Base-by-base conservation (phyloP, 2,888 invertebrate genomes). In the Apodemia duryi region DNA sequence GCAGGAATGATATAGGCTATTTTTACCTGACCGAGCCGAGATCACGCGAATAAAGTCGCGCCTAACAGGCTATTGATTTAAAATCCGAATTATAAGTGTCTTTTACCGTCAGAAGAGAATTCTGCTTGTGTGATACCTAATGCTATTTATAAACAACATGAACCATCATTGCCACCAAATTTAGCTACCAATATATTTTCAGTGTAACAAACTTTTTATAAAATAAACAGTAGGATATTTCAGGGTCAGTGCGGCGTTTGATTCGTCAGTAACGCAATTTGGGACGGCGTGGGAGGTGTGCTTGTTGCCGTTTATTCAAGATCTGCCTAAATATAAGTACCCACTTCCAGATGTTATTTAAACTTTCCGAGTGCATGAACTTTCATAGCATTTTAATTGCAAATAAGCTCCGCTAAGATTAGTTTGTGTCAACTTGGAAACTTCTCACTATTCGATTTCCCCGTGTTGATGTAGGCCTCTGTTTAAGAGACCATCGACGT, bases 261-360 rank as follows among this genome's bases (percentile, higher is more conserved):
- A 79, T 82, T 80, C 75, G 78, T 84, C 83, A 83, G 78, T 72
- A 73, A 69, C 78, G 78, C 85, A 82, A 82, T 82, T 85, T 72
- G 63, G 80, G 77, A 71, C 80, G 69, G 74, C 71, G 86, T 85
- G 83, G 84, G 86, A 82, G 86, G 83, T 72, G 46, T 79, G 73
- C 75, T 77, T 76, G 71, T 71, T 73, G 69, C 72, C 70, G 57
- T 62, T 52, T 62, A 65, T 64, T 6, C 60, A 7, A 32, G 32
- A 60, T 60, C n/a, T 35, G n/a, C 60, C 60, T 32, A 60, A 60
- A 60, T 60, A 60, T 60, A 60, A 32, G 32, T 60, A 35, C 60
- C 35, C 7, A 13, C 60, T 60, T 60, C 13, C 41, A 43, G 62
- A 62, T 62, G 43, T 60, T 60, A 35, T 60, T 35, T 32, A 60